phyloP scores from a whole-genome alignment of 2,888 invertebrate genomes.

The Nomada lathburiana region DNA sequence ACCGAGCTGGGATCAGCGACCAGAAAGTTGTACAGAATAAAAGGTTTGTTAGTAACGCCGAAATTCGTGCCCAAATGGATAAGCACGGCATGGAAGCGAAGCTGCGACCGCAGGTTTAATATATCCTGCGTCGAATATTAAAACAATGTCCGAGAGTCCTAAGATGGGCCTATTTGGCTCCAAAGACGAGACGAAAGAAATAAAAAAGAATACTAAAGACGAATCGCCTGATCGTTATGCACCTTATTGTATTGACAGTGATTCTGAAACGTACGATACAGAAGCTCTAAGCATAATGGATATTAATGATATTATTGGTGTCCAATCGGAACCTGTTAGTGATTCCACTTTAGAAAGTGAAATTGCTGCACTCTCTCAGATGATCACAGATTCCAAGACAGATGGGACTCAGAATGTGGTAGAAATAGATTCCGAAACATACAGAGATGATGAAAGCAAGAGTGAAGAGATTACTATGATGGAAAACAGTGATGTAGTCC shows the following conservation, averaged over 20 bases:
- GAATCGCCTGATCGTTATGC: constrained; percentile 69
- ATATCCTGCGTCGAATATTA: constrained; percentile 45
- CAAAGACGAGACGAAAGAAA: constrained; percentile 72
- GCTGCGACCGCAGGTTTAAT: constrained; percentile 41
- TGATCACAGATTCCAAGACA: constrained; percentile 78
- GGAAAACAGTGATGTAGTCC: not conserved
- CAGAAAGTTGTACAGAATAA: not conserved
- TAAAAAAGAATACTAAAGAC: constrained; percentile 62
- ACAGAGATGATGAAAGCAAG: not conserved
- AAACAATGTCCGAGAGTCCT: constrained; percentile 77
- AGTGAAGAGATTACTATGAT: not conserved
- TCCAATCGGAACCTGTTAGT: constrained; percentile 72
- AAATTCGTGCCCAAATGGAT: constrained; percentile 7
- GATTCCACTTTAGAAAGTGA: constrained; percentile 81
- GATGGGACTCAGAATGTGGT: constrained; percentile 49
- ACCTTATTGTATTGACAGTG: constrained; percentile 77
- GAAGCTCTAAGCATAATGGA: constrained; percentile 80
- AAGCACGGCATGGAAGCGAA: not conserved
- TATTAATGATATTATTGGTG: constrained; percentile 79
- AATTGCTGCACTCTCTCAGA: constrained; percentile 80
- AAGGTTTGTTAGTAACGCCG: not conserved
- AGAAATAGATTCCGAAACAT: not conserved
- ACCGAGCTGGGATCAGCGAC: not conserved
- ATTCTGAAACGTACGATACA: constrained; percentile 77
- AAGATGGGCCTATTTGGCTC: constrained; percentile 81